Evolutionary conservation across 2,888 invertebrate genomes (phyloP), one percentile per base, ranked within the genome.

Genomic region (Callyntrura sp.): DNA sequence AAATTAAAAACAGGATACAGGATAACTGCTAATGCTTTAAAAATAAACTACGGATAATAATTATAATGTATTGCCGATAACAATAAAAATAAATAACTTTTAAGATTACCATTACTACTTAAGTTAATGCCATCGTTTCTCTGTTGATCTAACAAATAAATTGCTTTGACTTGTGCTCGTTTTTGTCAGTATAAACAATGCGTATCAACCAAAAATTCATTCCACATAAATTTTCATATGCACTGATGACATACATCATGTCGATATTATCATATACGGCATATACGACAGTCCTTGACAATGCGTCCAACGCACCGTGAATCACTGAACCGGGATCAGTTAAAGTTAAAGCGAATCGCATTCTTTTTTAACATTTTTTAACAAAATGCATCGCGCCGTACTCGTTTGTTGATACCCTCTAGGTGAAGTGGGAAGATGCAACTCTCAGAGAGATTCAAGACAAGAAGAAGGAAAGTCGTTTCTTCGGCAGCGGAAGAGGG

Each of bases 161-260:
- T 90, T 90, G 90, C 90, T 90, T 90, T 85, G 90, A 90, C 85
- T 90, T 90, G 86, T 90, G 86, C 82, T 86, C 86, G 83, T 90
- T 86, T 78, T 81, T 90, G 90, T 90, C 73, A 85, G 45, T 73
- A 81, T 17, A 70, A 35, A 60, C 48, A 25, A 68, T 51, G 11
- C 28, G 23, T 68, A 51, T 55, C 9, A 2, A 5, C 17, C 8
- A 73, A 25, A 25, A 65, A 65, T 25, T 45, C 45, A 81, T 62
- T 45, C 25, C 0, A 17, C 25, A 23, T 62, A n/a, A n/a, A n/a
- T n/a, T n/a, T n/a, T n/a, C n/a, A n/a, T n/a, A n/a, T n/a, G n/a
- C n/a, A n/a, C n/a, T n/a, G n/a, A n/a, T n/a, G n/a, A n/a, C n/a
- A n/a, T n/a, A n/a, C n/a, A n/a, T n/a, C n/a, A n/a, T n/a, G n/a